phyloP scores from a whole-genome alignment of 2,888 invertebrate species.

The Melitaea athalia region DNA sequence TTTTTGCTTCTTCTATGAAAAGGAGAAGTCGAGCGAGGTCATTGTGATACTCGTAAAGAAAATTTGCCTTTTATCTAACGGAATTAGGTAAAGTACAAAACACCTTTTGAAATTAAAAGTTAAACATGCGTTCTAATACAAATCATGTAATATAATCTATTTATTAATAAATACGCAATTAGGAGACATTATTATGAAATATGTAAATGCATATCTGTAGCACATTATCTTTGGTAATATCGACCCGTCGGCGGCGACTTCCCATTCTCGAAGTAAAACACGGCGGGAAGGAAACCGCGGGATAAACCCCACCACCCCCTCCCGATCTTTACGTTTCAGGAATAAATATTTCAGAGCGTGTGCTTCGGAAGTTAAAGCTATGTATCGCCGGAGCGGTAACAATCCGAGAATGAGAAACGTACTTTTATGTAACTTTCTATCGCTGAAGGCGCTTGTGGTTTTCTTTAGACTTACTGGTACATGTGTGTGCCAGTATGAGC shows the following conservation, averaged over 20 bases:
- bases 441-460: conserved; percentile 19
- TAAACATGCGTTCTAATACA: no score
- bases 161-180: not conserved
- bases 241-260: conserved; percentile 81
- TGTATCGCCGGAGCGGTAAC: conserved; percentile 78
- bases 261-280: conserved; percentile 83
- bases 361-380: conserved; percentile 81
- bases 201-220: conserved; percentile 47
- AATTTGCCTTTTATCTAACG: no score
- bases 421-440: conserved; percentile 62
- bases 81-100: no score
- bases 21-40: no score
- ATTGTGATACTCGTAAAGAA: no score
- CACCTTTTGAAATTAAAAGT: no score
- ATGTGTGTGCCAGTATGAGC: not conserved
- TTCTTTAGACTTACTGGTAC: not conserved
- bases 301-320: conserved; percentile 71
- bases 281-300: conserved; percentile 82
- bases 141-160: not conserved
- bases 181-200: conserved; percentile 22
- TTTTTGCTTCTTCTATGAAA: no score
- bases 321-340: conserved; percentile 82
- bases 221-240: conserved; percentile 75
- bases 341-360: conserved; percentile 83
- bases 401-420: conserved; percentile 78